Base-by-base conservation (phyloP, 1,140 invertebrate genomes). In the Saxidomus purpurata region DNA sequence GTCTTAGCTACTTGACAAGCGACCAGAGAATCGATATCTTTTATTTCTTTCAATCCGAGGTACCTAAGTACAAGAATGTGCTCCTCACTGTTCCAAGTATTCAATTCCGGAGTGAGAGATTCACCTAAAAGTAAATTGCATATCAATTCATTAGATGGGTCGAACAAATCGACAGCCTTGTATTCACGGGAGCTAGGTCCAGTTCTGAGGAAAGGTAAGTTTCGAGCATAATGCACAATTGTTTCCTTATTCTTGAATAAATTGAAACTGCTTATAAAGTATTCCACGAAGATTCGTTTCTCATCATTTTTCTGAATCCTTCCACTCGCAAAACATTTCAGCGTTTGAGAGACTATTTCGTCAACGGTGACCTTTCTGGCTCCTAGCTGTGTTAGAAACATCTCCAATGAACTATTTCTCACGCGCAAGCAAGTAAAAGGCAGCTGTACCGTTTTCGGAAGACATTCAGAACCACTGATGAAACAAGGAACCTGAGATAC, bases 111-210 rank as follows among this genome's bases (percentile, higher is more conserved):
- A 3, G 74, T 11, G 8, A 74, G 22, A 4, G 22, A 43, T 25
- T 85, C 83, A 9, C 63, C 47, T 11, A 55, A 31, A 13, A 85
- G 67, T 43, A 85, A 43, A 17, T 85, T 31, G 13, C 6, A 6
- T 19, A 85, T 6, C 19, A 19, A 9, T n/a, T 0, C 8, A 55
- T 85, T 67, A 19, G 59, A 76, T n/a, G 83, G 83, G 25, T 85
- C 69, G 74, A 85, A 76, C 15, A 85, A 13, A 6, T 85, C 69
- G n/a, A 15, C n/a, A 4, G 83, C 38, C 17, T 22, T 74, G 63
- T 55, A 49, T 22, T 9, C 11, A 25, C 15, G 19, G 19, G 38
- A 36, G 11, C 31, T 49, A 47, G 11, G 17, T 22, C 59, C 69
- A 17, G 34, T n/a, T 36, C 22, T 31, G 22, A 85, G 67, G 34